Evolutionary conservation across 2,797 vertebrate species (phyloP), one percentile per base, ranked within the genome.

Genomic region (Falco cherrug): DNA sequence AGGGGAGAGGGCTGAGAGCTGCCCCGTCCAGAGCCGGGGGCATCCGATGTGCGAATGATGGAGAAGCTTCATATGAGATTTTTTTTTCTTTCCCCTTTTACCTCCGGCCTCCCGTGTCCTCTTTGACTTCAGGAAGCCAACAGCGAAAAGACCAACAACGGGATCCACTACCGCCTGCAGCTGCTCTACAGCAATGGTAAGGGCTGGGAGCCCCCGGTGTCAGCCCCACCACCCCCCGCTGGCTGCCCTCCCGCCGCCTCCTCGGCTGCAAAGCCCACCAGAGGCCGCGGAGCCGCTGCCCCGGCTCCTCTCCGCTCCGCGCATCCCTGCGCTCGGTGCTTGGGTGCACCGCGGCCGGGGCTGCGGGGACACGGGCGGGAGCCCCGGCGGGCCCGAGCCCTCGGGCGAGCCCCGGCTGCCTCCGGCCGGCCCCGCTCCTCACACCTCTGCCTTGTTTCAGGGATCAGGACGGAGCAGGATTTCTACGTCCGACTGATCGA

Each of bases 121-220:
- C 94, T 90, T 93, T 90, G 88, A 88, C 96, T 97, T 80, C 98
- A 99, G 99, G 99, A 99, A 98, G 98, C 98, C 60, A 99, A 98
- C 97, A 99, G 98, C 84, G 99, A 99, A 98, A 99, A 99, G 98
- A 99, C 99, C 96, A 99, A 99, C 98, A 99, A 99, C 96, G 99
- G 99, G 87, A 99, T 99, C 96, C 99, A 99, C 98, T 99, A 99
- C 98, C 99, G 99, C 95, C 98, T 99, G 75, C 99, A 99, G 98
- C 99, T 99, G 57, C 99, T 99, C 80, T 99, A 99, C 98, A 99
- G 99, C 97, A 99, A 99, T 90, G 99, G 99, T 99, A 98, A 99
- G 96, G 85, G 83, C 92, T 48, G 65, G 48, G 68, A 93, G 79
- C 24, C 68, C 67, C 93, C 61, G n/a, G 64, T 25, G 54, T 75